phyloP scores from a whole-genome alignment of 2,797 vertebrate genomes.

The Fistularia tabacaria region DNA sequence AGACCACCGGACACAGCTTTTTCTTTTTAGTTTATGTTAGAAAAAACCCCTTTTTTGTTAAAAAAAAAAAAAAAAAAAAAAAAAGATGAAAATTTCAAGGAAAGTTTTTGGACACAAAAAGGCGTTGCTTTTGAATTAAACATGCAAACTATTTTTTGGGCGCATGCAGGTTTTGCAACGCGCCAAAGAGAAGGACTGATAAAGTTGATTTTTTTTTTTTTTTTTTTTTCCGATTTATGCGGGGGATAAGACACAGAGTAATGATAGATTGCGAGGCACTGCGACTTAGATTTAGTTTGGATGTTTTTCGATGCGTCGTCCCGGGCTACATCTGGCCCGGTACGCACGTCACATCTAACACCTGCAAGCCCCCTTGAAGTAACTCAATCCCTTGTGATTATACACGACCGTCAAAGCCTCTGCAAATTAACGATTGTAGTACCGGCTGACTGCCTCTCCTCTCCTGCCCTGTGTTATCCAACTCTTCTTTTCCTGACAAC shows the following conservation, averaged over 20 bases:
- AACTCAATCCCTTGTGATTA: slow-evolving; percentile 73
- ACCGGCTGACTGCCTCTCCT: slow-evolving; percentile 37
- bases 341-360: slow-evolving; percentile 74
- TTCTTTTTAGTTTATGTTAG: slow-evolving; percentile 73
- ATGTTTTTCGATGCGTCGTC: slow-evolving; percentile 48
- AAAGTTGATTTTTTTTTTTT: no score
- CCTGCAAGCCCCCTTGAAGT: slow-evolving; percentile 72
- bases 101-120: no score
- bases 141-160: no score
- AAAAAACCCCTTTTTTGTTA: slow-evolving; percentile 1
- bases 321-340: slow-evolving; percentile 60
- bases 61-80: not conserved
- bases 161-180: no score
- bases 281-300: slow-evolving; percentile 25
- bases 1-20: slow-evolving; percentile 78
- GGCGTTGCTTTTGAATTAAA: no score
- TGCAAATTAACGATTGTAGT: slow-evolving; percentile 65
- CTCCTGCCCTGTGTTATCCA: no score
- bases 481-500: slow-evolving; percentile 31
- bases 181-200: no score
- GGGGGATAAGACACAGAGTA: no score
- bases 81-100: not conserved
- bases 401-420: slow-evolving; percentile 67
- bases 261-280: no score
- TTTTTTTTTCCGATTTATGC: not conserved